Conservation (phyloP, 2,113 vertebrate genomes). For the Cephalopterus ornatus region DNA sequence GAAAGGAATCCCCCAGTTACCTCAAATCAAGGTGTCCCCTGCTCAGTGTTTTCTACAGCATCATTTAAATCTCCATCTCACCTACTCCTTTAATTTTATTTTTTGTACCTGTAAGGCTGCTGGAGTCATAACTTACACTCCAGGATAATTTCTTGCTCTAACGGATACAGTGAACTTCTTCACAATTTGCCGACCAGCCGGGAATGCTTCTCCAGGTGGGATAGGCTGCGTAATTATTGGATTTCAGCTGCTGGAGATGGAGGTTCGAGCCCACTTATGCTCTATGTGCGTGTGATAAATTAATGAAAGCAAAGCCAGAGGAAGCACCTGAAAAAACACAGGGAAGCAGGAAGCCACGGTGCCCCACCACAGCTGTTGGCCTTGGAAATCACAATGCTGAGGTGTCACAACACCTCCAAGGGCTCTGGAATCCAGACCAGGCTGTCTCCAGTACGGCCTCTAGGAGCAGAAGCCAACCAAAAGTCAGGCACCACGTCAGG, state of each 20-base stretch:
- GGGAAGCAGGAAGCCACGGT: not conserved
- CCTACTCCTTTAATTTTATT: not conserved
- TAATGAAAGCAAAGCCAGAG: not conserved
- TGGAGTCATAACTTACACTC: not conserved
- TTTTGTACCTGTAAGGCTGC: not conserved
- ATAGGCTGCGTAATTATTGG: not conserved
- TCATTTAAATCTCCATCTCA: not conserved
- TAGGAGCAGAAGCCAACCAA: not conserved
- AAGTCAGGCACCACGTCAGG: accelerated
- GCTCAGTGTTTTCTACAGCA: not conserved
- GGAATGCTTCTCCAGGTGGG: not conserved
- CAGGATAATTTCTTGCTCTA: constrained; percentile 30
- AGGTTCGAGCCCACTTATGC: not conserved
- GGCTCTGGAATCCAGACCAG: not conserved
- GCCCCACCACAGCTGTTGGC: accelerated
- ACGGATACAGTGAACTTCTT: not conserved
- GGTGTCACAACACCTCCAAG: not conserved
- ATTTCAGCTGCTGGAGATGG: not conserved
- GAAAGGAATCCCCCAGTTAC: not conserved
- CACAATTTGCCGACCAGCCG: not conserved
- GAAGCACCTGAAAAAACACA: not conserved
- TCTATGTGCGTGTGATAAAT: not conserved
- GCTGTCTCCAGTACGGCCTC: not conserved
- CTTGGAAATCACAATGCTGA: not conserved
- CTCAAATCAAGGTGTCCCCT: not conserved